A percentile compares a stretch with the other conserved stretches of the same genome.
phyloP scores from a whole-genome alignment of 2,888 invertebrate species.

The Electrophaes corylata region DNA sequence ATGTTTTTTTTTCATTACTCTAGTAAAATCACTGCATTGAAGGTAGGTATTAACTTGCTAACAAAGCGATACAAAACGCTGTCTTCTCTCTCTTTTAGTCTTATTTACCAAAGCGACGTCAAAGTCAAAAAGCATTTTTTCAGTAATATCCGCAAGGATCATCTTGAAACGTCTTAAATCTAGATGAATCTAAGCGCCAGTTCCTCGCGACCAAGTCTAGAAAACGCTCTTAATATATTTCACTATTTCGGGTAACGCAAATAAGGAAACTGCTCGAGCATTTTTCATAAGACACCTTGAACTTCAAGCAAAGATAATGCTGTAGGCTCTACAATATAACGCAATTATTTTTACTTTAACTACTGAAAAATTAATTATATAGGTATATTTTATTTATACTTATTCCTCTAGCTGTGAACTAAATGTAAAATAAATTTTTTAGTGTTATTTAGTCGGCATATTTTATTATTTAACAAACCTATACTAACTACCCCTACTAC shows the following conservation, averaged over 20 bases:
- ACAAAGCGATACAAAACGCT: background rate
- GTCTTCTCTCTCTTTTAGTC: background rate
- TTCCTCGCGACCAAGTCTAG: no score
- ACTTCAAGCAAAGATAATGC: background rate
- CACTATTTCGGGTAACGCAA: background rate
- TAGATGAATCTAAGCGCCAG: no score
- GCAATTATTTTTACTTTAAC: background rate
- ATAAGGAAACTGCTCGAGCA: background rate
- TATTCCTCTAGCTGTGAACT: constrained; percentile 52
- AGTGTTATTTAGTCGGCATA: constrained; percentile 46
- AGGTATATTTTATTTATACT: background rate
- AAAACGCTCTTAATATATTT: no score
- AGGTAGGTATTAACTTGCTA: background rate
- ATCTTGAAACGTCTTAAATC: no score
- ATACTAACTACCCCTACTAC: no score
- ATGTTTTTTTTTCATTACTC: constrained; percentile 3
- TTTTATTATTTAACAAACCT: constrained; percentile 33
- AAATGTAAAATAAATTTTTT: constrained; percentile 57
- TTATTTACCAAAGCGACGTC: no score
- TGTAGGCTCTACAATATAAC: background rate
- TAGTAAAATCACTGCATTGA: background rate
- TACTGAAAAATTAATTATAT: background rate
- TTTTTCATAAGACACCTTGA: background rate
- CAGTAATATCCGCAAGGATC: no score
- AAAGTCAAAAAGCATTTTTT: no score